Conservation (phyloP, 2,797 vertebrate species). For the Pangasius mekongensis region DNA sequence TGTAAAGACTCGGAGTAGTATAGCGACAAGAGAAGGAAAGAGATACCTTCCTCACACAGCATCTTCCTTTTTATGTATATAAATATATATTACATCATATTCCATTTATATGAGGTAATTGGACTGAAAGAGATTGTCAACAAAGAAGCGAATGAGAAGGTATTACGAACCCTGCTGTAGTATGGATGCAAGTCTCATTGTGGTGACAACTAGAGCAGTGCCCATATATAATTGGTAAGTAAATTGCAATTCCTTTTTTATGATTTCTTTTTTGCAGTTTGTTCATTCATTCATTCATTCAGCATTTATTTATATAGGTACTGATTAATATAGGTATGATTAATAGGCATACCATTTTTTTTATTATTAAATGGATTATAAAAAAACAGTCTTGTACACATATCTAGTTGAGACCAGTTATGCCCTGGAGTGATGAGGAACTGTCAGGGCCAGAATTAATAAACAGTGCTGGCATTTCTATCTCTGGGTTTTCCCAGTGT, state of each 20-base stretch:
- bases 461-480: background rate
- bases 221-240: background rate
- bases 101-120: conserved; percentile 55
- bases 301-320: background rate
- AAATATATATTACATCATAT: conserved; percentile 53
- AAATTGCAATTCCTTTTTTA: background rate
- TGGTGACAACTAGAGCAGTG: background rate
- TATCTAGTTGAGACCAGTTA: background rate
- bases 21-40: conserved; percentile 49
- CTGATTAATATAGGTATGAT: background rate
- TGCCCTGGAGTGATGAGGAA: background rate
- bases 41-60: conserved; percentile 43
- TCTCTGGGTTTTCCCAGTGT: background rate
- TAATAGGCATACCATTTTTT: background rate
- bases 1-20: conserved; percentile 62
- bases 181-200: background rate
- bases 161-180: conserved; percentile 7
- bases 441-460: background rate
- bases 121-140: conserved; percentile 28
- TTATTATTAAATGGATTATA: background rate
- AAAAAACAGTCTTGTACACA: background rate
- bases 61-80: conserved; percentile 42
- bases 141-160: conserved; percentile 6
- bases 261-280: background rate
- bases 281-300: too few species aligned